Conservation (phyloP, 2,113 vertebrate species). For the Triplophysa dalaica region DNA sequence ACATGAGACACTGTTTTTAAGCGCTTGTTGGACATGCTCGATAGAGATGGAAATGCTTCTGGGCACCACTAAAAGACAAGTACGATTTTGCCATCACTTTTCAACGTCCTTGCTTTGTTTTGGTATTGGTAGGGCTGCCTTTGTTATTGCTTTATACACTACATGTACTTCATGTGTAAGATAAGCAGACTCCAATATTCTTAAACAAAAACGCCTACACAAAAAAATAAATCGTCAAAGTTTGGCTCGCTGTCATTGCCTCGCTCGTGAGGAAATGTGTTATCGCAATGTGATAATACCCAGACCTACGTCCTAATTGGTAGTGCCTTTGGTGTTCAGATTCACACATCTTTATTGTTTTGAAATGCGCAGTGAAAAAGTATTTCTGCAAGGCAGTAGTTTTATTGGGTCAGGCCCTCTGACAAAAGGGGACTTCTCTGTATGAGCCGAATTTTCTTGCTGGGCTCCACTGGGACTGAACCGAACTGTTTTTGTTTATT, state of each 20-base stretch:
- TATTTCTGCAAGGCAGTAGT: slow-evolving; percentile 11
- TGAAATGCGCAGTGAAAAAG: not conserved
- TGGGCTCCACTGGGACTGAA: not conserved
- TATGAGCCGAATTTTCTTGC: slow-evolving; percentile 10
- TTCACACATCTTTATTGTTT: not conserved
- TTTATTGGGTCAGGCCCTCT: slow-evolving; percentile 21
- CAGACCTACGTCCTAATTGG: not conserved
- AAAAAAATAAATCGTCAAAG: slow-evolving; percentile 37
- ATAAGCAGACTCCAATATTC: not conserved
- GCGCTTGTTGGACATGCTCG: not conserved
- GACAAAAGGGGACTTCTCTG: slow-evolving; percentile 15
- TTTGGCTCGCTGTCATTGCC: slow-evolving; percentile 11
- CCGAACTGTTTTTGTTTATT: not conserved
- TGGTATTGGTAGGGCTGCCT: not conserved
- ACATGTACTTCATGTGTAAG: slow-evolving; percentile 6
- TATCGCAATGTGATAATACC: slow-evolving; percentile 9
- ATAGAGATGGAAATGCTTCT: not conserved
- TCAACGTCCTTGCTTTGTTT: too few relatives aligned
- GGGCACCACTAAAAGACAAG: not conserved
- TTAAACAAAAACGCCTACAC: slow-evolving; percentile 24
- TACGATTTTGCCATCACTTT: too few relatives aligned
- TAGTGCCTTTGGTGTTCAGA: slow-evolving; percentile 7
- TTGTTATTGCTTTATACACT: not conserved
- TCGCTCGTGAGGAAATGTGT: slow-evolving; percentile 4
- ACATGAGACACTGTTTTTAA: not conserved